Evolutionary conservation across 2,888 invertebrate species (phyloP), one percentile per base, ranked within the genome.

Genomic region (Parapristionchus giblindavisi): DNA sequence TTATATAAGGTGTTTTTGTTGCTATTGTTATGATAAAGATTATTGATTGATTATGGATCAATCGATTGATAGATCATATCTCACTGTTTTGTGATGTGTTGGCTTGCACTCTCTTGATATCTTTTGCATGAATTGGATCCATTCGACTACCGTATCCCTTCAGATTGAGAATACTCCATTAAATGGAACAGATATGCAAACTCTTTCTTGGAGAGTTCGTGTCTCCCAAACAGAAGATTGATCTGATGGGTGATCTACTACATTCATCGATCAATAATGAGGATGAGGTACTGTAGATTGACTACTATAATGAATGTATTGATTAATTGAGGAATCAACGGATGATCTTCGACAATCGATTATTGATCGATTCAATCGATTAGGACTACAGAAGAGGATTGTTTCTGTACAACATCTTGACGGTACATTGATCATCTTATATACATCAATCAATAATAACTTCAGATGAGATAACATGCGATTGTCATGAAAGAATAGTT

Each of bases 1-100:
- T 65, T 40, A 27, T 65, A 14, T 2, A 24, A 5, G 5, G 8
- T 61, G 65, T 48, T 40, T 2, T 27, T 43, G 27, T 65, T 5
- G 1, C 27, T 43, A n/a, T 48, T 65, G 48, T 27, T 29, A 24
- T 29, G 21, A 5, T 65, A 6, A 5, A 48, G 21, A 27, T 17
- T 40, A 24, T 29, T 40, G 27, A n/a, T 63, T 6, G 1, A 61
- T 14, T 24, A 1, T 61, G 8, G n/a, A 61, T 61, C 8, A 24
- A 5, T 34, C 61, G 4, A 8, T 4, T 6, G 36, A 17, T 43
- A 61, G 24, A 38, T 2, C n/a, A 38, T 29, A 38, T 4, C 1
- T 63, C 65, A 65, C 65, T 65, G 43, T 43, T 65, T 65, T 48
- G 65, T 65, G 65, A 32, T 34, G 32, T 32, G 40, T 27, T 65